phyloP scores from a whole-genome alignment of 2,888 invertebrate genomes.

The Chydorus sphaericus region DNA sequence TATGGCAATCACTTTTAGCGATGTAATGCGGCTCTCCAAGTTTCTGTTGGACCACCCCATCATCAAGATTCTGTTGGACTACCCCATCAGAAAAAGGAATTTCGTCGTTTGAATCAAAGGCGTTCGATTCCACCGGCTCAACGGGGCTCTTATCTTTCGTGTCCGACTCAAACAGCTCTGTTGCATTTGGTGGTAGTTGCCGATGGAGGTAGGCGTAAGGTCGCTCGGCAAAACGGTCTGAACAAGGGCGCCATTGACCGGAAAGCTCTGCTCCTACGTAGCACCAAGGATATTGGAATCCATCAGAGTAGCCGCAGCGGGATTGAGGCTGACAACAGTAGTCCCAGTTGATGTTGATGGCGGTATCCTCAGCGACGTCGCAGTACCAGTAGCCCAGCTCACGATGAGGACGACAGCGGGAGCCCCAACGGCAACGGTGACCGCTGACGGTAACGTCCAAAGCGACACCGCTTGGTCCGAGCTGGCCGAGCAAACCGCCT shows the following conservation, averaged over 20 bases:
- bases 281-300: constrained; percentile 71
- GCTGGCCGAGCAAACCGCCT: too few species aligned
- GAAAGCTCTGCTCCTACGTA: constrained; percentile 54
- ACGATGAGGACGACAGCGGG: constrained; percentile 52
- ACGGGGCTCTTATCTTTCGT: too few species aligned
- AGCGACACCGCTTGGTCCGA: too few species aligned
- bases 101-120: too few species aligned
- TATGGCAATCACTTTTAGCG: too few species aligned
- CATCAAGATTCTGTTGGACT: too few species aligned
- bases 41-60: too few species aligned
- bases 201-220: constrained; percentile 69
- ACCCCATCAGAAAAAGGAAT: too few species aligned
- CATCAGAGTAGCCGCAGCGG: constrained; percentile 68
- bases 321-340: constrained; percentile 72
- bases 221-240: constrained; percentile 50
- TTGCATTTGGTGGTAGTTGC: constrained; percentile 59
- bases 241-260: constrained; percentile 80
- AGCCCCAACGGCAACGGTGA: constrained; percentile 55
- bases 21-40: too few species aligned
- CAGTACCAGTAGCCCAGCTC: constrained; percentile 72
- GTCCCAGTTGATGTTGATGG: constrained; percentile 48
- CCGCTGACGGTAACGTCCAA: constrained; percentile 52
- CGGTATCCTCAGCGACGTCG: constrained; percentile 49
- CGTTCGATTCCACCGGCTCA: too few species aligned
- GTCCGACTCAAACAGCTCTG: too few species aligned